Base-by-base conservation (phyloP, 2,797 vertebrate genomes). In the Geotrypetes seraphini region DNA sequence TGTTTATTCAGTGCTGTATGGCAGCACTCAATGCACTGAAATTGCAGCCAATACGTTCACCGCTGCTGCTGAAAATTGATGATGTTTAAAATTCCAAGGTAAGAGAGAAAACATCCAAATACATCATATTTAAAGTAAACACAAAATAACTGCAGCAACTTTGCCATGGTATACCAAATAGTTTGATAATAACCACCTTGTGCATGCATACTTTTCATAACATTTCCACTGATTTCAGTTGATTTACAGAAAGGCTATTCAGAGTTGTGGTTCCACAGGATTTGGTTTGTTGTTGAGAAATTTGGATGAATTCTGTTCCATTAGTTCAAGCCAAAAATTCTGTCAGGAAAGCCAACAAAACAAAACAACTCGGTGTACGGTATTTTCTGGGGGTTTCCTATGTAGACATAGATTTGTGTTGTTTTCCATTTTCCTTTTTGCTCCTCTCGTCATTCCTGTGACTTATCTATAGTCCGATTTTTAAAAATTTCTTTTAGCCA, bases 221-320 rank as follows among this genome's bases (percentile, higher is more conserved):
- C 48, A 41, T 64, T 59, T 59, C 60, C 49, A 43, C 47, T 51
- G 64, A 53, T 56, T 56, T 30, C 25, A 2, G 0, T 50, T 43
- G 61, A 51, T 61, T 56, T 56, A 37, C 49, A 1, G 2, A 52
- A 44, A 17, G 28, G n/a, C n/a, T 31, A 43, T 41, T 46, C 57
- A 59, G 52, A 61, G 50, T 4, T 44, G 37, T 52, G 47, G 64
- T 59, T 61, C 54, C 54, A 54, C 49, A 31, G 37, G 51, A 58
- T 63, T 56, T 44, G 54, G 33, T 57, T 57, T 54, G 49, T 50
- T 47, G 47, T 8, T 0, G 42, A 47, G 39, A 9, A 29, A 44
- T 42, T 41, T 46, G 52, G 34, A 21, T 45, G 67, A 53, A 61
- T 61, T 67, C 36, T 61, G 49, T 57, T 61, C 45, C 54, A 27